Evolutionary conservation across 2,113 vertebrate species (phyloP), one percentile per base, ranked within the genome.

Genomic region (Polypterus bichir): DNA sequence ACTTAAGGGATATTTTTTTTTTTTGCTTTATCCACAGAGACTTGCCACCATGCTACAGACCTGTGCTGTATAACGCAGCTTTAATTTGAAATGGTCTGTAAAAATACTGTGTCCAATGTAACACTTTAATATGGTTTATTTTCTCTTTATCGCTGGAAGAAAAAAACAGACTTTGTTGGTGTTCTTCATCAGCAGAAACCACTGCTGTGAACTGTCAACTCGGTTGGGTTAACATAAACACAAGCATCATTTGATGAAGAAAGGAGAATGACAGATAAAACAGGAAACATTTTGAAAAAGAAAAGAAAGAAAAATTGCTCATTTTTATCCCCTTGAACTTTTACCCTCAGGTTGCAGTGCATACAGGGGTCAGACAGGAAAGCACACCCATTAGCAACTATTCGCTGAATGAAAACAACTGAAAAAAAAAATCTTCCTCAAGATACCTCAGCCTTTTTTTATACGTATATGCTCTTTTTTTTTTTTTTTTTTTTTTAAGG

Each of bases 321-420:
- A 57, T 67, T 64, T 61, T 67, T 69, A 60, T 80, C 67, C 58
- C 7, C 64, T 59, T 75, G 76, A 82, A 78, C 76, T 63, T 61
- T 68, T 77, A 72, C 69, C 81, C 80, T 68, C 76, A 76, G 74
- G 74, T 71, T 81, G 78, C 81, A 79, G 78, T 73, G 69, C 59
- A 65, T n/a, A n/a, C 63, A 59, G 71, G 70, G 78, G 76, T 81
- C 72, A 68, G 66, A 72, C 70, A 76, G 70, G 74, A 81, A 77
- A 71, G 71, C 70, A 77, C 62, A 66, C 77, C 68, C 75, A 69
- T 64, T 64, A 70, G 71, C 69, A 67, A 65, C 73, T 61, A 67
- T 64, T 47, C 69, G 66, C 68, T 68, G 69, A 74, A 73, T 58
- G 64, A 64, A 60, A 67, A 72, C 60, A 76, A 76, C 70, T 61